phyloP scores from a whole-genome alignment of 2,113 vertebrate genomes.

The Recurvirostra avosetta region DNA sequence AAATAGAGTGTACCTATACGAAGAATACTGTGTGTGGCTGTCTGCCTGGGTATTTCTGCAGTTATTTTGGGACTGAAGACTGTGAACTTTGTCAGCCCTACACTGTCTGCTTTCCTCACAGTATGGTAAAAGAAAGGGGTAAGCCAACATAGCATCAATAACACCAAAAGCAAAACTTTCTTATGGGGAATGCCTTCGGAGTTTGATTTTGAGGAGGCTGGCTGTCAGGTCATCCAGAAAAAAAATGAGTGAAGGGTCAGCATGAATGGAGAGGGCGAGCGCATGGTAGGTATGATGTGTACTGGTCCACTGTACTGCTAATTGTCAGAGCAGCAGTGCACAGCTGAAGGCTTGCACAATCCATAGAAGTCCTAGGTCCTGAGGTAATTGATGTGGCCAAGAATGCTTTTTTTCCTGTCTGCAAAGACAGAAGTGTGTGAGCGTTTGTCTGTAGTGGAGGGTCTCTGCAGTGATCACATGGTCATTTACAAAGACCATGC shows the following conservation, averaged over 20 bases:
- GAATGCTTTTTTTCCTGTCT: neutral
- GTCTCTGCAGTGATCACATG: neutral
- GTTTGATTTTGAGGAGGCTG: neutral
- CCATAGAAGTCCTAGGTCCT: neutral
- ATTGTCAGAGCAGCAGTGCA: neutral
- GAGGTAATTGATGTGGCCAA: neutral
- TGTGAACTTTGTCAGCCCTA: neutral
- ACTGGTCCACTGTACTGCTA: neutral
- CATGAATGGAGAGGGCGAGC: neutral
- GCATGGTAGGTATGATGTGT: fast-evolving
- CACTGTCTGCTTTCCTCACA: neutral
- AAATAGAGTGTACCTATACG: neutral
- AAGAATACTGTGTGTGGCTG: neutral
- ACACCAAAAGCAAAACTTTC: too few species aligned
- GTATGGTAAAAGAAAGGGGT: neutral
- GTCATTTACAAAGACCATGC: neutral
- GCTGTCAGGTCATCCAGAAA: neutral
- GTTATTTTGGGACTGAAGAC: neutral
- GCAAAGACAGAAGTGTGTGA: neutral
- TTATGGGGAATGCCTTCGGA: neutral
- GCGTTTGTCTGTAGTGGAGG: neutral
- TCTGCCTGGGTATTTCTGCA: neutral
- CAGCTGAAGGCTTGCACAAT: neutral
- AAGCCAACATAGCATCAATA: neutral
- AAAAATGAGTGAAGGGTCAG: neutral